phyloP scores from a whole-genome alignment of 1,140 invertebrate species.

The Heliconius nattereri region DNA sequence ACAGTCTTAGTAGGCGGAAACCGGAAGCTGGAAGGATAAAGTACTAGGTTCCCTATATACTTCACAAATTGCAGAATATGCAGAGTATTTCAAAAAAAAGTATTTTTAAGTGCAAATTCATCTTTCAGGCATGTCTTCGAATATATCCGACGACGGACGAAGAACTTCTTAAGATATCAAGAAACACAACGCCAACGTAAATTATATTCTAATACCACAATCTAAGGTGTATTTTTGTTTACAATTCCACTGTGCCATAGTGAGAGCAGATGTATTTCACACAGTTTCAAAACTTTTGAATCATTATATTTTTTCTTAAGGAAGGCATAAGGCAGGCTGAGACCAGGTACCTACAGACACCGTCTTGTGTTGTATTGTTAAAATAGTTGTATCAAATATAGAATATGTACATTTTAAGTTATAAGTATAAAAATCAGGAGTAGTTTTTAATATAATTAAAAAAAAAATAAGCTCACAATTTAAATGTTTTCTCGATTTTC shows the following conservation, averaged over 20 bases:
- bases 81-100: no score
- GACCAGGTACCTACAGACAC: constrained; percentile 60
- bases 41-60: neutral
- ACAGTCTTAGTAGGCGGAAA: no score
- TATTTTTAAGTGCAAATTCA: neutral
- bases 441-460: no score
- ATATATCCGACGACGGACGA: constrained; percentile 45
- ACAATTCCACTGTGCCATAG: constrained; percentile 27
- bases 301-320: constrained; percentile 73
- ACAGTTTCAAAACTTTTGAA: constrained; percentile 69
- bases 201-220: constrained; percentile 17
- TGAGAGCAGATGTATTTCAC: constrained; percentile 71
- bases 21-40: neutral
- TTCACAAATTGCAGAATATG: neutral
- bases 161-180: constrained; percentile 46
- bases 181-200: constrained; percentile 26
- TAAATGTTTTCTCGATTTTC: no score
- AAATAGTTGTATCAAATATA: neutral
- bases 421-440: no score
- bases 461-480: no score
- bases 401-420: neutral
- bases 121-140: constrained; percentile 40
- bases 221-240: constrained; percentile 35
- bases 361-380: constrained; percentile 45
- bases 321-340: constrained; percentile 70